A percentile compares a stretch with the other conserved stretches of the same genome.
Conservation (phyloP, 2,888 invertebrate genomes). For the Blomia tropicalis region DNA sequence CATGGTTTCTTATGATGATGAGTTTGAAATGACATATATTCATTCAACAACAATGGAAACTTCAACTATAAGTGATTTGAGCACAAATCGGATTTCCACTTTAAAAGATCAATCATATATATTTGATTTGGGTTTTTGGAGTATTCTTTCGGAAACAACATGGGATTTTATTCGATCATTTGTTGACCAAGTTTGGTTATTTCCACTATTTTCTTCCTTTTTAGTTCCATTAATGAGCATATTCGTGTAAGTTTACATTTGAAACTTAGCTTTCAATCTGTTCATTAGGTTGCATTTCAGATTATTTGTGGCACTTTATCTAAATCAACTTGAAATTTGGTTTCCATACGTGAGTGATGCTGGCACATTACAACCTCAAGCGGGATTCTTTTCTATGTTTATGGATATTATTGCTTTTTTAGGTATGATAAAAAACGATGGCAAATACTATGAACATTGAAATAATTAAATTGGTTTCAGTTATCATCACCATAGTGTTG, state of each 20-base stretch:
- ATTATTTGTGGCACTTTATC: not conserved
- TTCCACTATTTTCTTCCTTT: not conserved
- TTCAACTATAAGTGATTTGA: too few species aligned
- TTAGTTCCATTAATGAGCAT: not conserved
- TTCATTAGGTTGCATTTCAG: too few species aligned
- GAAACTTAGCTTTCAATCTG: too few species aligned
- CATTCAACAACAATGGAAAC: too few species aligned
- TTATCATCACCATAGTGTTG: not conserved
- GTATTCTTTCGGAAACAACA: too few species aligned
- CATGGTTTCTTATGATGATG: too few species aligned
- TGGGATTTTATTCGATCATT: too few species aligned
- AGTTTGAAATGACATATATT: too few species aligned
- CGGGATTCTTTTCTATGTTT: not conserved
- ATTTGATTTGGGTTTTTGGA: too few species aligned
- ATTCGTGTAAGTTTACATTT: not conserved
- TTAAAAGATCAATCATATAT: too few species aligned
- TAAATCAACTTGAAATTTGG: not conserved
- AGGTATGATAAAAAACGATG: not conserved
- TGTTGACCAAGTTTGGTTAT: not conserved
- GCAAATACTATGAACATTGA: not conserved
- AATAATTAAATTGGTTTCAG: not conserved
- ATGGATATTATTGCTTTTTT: not conserved
- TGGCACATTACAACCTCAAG: not conserved
- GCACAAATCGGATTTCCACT: too few species aligned
- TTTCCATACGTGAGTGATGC: not conserved